Base-by-base conservation (phyloP, 92 coral and sea anemone species). In the Porites cylindrica region DNA sequence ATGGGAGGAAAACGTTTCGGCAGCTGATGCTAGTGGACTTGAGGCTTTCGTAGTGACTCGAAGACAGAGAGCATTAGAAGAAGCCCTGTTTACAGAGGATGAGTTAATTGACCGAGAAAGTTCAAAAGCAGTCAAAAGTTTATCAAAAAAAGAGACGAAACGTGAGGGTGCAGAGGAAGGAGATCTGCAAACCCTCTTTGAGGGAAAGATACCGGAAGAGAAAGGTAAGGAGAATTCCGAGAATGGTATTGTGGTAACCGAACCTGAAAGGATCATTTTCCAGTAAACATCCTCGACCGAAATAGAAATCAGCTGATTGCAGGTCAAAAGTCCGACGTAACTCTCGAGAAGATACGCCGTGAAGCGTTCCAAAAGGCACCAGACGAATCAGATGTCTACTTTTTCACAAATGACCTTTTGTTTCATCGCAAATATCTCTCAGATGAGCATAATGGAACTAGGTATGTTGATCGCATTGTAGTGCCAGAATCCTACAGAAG, bases 101-200 rank as follows among this genome's bases (percentile, higher is more conserved):
- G 65, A 83, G 51, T 52, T 89, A 11, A 51, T 87, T 32, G 96
- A 89, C 64, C 82, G 92, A 29, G 93, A 93, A 75, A 93, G 82
- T 70, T 23, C 6, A 7, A 4, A 88, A 19, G 86, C 87, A n/a
- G 75, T 72, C 7, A 91, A 88, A n/a, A 91, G 83, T 70, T 66
- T 91, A n/a, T 61, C 87, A 38, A 53, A 67, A 51, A 52, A 80
- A 53, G 85, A 70, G 19, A 8, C 90, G 10, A 70, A 71, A 21
- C 11, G 11, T 17, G 70, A 54, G 8, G 78, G 63, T n/a, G 29
- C 18, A 8, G 19, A 19, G 61, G 84, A 87, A 66, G 79, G 77
- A 29, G 79, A 80, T 85, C 50, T 85, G 66, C 76, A 14, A 58
- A 66, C 43, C 17, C 71, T 70, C 13, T 87, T 78, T 19, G 78